phyloP scores from a whole-genome alignment of 1,140 invertebrate species.

The Oscheius sp. region DNA sequence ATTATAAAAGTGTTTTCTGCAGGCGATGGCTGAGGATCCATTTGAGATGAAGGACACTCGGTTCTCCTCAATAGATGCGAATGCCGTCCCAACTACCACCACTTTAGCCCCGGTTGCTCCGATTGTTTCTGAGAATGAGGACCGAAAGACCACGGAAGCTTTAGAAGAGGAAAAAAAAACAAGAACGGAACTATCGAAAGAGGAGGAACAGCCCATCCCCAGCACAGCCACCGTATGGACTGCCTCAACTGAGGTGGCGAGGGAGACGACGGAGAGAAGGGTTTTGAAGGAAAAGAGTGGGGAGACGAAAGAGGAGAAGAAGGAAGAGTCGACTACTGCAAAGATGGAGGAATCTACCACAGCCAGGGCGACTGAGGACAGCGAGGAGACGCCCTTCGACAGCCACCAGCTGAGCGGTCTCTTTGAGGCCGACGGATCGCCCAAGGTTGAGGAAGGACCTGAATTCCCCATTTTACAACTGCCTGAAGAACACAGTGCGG shows the following conservation, averaged over 20 bases:
- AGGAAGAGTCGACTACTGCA: not conserved
- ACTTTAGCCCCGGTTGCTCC: not conserved
- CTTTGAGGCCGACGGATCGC: not conserved
- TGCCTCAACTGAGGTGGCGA: not conserved
- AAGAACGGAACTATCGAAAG: not conserved
- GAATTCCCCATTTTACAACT: not conserved
- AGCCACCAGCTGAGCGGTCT: not conserved
- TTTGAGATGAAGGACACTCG: not conserved
- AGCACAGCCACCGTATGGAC: not conserved
- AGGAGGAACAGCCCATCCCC: not conserved
- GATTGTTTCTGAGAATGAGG: not conserved
- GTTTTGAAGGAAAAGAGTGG: slow-evolving; percentile 7
- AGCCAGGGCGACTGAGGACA: not conserved
- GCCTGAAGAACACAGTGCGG: not conserved
- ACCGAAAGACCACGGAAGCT: not conserved
- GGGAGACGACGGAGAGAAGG: slow-evolving; percentile 2
- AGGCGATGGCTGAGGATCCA: not conserved
- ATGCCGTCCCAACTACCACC: not conserved
- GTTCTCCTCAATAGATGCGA: not conserved
- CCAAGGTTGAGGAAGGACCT: not conserved
- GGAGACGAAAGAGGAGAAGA: not conserved
- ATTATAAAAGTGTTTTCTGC: not conserved
- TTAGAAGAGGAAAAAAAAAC: not conserved
- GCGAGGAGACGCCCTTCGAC: not conserved
- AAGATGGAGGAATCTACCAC: not conserved